Conservation (phyloP, 2,888 invertebrate species). For the Tanytarsus gracilentus region DNA sequence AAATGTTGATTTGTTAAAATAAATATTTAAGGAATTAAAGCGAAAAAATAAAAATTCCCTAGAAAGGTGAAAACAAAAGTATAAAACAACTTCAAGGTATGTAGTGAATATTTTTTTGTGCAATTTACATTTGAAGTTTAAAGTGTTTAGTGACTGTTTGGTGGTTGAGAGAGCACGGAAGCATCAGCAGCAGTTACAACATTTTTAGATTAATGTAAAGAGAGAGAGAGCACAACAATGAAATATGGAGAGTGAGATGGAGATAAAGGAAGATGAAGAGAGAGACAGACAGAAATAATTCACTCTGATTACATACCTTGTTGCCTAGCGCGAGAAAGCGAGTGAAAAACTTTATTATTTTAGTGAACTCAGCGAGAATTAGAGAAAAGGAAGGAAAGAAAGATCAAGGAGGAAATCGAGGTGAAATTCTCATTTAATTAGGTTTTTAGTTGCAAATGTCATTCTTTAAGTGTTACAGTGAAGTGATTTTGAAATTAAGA, state of each 20-base stretch:
- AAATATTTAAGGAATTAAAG: no score
- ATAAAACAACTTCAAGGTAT: no score
- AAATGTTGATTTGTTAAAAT: no score
- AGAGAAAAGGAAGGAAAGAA: neutral
- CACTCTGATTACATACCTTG: constrained; percentile 18
- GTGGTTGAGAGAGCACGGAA: no score
- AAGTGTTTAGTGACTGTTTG: no score
- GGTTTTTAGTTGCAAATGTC: neutral
- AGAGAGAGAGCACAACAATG: neutral
- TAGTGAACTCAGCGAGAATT: neutral
- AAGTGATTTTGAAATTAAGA: neutral
- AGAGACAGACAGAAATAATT: neutral
- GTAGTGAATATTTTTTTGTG: no score
- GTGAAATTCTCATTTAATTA: constrained; percentile 5
- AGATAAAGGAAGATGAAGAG: neutral
- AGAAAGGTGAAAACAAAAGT: no score
- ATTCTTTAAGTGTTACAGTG: neutral
- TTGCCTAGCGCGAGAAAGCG: neutral
- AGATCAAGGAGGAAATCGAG: neutral
- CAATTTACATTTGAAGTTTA: no score
- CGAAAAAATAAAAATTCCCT: no score
- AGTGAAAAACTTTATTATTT: neutral
- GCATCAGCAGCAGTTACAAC: no score
- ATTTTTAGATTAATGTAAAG: no score
- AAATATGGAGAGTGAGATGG: neutral